phyloP scores from a whole-genome alignment of 2,888 invertebrate species.

The Dryobotodes eremita region DNA sequence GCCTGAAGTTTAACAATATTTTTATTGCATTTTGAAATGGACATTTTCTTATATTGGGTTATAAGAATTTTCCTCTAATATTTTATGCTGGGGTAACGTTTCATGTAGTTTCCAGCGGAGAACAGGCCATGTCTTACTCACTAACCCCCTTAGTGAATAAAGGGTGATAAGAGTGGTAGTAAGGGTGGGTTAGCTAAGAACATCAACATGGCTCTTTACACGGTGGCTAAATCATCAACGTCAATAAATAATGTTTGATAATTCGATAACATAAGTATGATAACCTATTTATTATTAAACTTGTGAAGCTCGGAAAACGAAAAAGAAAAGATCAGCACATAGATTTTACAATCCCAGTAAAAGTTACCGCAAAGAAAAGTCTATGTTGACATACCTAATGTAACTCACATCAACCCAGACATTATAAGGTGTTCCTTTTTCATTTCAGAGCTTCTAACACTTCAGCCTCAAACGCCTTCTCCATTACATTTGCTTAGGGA shows the following conservation, averaged over 20 bases:
- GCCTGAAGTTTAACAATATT: constrained; percentile 1
- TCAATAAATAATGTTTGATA: neutral
- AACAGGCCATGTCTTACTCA: neutral
- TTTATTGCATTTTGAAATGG: neutral
- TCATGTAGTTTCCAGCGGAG: neutral
- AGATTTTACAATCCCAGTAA: neutral
- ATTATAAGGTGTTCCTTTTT: neutral
- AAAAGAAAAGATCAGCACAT: neutral
- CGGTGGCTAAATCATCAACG: neutral
- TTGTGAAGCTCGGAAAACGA: neutral
- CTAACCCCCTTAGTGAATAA: neutral
- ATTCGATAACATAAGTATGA: neutral
- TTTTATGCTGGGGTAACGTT: neutral
- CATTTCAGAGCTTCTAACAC: neutral
- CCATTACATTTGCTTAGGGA: constrained; percentile 17
- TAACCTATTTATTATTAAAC: no score
- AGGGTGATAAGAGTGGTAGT: no score
- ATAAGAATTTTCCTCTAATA: neutral
- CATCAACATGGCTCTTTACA: no score
- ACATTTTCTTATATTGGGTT: neutral
- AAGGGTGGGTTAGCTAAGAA: no score
- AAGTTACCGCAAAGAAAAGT: neutral
- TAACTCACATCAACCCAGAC: neutral
- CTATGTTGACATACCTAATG: neutral
- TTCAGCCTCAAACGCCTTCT: neutral